Percentiles rank a stretch among this genome's conserved stretches.
These are phyloP conservation scores for Nixonia krombeini DNA, from an alignment of 1,140 invertebrate genomes.

Conservation along the genomic window DNA sequence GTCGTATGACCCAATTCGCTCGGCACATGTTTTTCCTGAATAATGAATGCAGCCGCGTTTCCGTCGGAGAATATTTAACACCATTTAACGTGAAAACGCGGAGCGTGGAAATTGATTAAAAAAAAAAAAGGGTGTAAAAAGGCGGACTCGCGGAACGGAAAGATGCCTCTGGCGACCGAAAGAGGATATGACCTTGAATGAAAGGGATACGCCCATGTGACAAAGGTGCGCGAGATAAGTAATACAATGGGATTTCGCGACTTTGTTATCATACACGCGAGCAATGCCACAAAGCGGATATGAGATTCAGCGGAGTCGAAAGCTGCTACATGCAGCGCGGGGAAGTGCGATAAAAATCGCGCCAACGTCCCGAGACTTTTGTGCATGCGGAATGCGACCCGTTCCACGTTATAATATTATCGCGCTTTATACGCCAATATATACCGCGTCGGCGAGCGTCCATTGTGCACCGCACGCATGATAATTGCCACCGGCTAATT, in stretches of 20 bases:
- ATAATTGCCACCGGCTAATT: slow-evolving; percentile 45
- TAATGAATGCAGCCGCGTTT: slow-evolving; percentile 44
- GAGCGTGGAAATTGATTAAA: slow-evolving; percentile 25
- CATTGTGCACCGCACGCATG: slow-evolving; percentile 34
- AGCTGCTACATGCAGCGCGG: slow-evolving; percentile 18
- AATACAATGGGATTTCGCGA: slow-evolving; percentile 34
- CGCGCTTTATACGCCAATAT: slow-evolving; percentile 38
- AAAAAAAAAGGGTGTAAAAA: background rate
- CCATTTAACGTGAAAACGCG: slow-evolving; percentile 32
- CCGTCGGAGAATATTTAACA: slow-evolving; percentile 23
- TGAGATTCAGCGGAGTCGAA: slow-evolving; percentile 22
- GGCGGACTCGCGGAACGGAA: no score
- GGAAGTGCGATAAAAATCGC: slow-evolving; percentile 32
- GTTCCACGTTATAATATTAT: slow-evolving; percentile 39
- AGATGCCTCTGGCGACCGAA: slow-evolving; percentile 10
- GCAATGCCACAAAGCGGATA: no score
- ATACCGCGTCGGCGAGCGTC: slow-evolving; percentile 33
- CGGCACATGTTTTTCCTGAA: slow-evolving; percentile 31
- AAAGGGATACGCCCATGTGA: slow-evolving; percentile 20
- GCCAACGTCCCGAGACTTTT: slow-evolving; percentile 26
- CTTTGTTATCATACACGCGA: slow-evolving; percentile 19
- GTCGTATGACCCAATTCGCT: slow-evolving; percentile 41
- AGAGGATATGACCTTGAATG: slow-evolving; percentile 18
- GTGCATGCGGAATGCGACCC: slow-evolving; percentile 27
- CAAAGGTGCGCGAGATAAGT: slow-evolving; percentile 15